phyloP scores from a whole-genome alignment of 1,140 invertebrate genomes.

The Zaprionus ghesquierei region DNA sequence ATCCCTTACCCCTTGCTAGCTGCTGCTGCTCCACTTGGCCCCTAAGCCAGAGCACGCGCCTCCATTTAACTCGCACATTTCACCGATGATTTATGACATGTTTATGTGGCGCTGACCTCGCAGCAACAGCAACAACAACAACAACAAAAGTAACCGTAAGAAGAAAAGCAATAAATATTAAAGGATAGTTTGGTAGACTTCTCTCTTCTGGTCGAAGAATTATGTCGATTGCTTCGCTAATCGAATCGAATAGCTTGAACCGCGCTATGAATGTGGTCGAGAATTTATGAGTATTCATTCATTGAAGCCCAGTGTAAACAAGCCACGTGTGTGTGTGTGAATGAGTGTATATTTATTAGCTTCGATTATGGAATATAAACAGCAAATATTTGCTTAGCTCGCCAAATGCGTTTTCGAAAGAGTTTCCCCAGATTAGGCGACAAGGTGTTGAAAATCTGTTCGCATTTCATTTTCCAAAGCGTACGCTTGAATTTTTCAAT shows the following conservation, averaged over 20 bases:
- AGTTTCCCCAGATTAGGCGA: slow-evolving; percentile 54
- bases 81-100: slow-evolving; percentile 70
- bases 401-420: slow-evolving; percentile 50
- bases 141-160: slow-evolving; percentile 21
- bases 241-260: slow-evolving; percentile 17
- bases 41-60: slow-evolving; percentile 56
- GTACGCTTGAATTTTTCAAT: not conserved
- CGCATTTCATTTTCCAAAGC: not conserved
- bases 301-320: slow-evolving; percentile 54
- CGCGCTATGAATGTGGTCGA: slow-evolving; percentile 41
- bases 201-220: not conserved
- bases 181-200: slow-evolving; percentile 17
- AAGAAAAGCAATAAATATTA: slow-evolving; percentile 26
- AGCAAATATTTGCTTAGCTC: slow-evolving; percentile 43
- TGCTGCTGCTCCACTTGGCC: slow-evolving; percentile 7
- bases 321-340: not conserved
- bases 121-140: not conserved
- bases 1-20: not conserved
- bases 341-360: slow-evolving; percentile 50
- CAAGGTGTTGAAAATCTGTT: slow-evolving; percentile 44
- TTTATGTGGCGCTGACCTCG: slow-evolving; percentile 77
- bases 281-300: slow-evolving; percentile 54
- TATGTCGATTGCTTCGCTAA: slow-evolving; percentile 26
- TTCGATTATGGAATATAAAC: slow-evolving; percentile 53
- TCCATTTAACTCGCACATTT: slow-evolving; percentile 41